phyloP scores from a whole-genome alignment of 2,113 vertebrate genomes.

The Mesitornis unicolor region DNA sequence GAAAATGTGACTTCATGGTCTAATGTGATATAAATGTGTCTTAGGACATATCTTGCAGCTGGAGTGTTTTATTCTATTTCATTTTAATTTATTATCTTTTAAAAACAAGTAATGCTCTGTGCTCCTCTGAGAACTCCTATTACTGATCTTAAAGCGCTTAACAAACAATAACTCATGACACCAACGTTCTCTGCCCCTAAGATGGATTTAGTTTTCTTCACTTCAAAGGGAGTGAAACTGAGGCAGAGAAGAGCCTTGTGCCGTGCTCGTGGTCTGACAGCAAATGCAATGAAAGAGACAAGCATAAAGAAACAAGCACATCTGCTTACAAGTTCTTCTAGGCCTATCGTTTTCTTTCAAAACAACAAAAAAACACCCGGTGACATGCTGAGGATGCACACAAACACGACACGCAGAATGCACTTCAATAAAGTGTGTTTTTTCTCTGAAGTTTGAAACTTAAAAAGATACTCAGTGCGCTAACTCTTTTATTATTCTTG shows the following conservation, averaged over 20 bases:
- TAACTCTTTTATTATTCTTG: not conserved
- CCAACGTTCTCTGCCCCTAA: not conserved
- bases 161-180: not conserved
- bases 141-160: not conserved
- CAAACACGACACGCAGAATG: not conserved
- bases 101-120: not conserved
- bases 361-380: not conserved
- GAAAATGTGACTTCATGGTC: not conserved
- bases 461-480: not conserved
- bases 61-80: not conserved
- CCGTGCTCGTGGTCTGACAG: not conserved
- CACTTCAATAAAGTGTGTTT: not conserved
- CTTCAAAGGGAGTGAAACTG: not conserved
- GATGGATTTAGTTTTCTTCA: not conserved
- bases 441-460: slow-evolving; percentile 20
- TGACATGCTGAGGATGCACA: not conserved
- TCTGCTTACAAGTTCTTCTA: not conserved
- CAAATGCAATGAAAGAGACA: not conserved
- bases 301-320: not conserved
- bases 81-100: not conserved
- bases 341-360: not conserved
- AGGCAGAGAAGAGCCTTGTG: not conserved
- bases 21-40: not conserved
- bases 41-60: not conserved
- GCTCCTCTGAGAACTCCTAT: not conserved